These are phyloP conservation scores for Balearica regulorum DNA, from an alignment of 2,797 vertebrate species.

Conservation along the genomic window DNA sequence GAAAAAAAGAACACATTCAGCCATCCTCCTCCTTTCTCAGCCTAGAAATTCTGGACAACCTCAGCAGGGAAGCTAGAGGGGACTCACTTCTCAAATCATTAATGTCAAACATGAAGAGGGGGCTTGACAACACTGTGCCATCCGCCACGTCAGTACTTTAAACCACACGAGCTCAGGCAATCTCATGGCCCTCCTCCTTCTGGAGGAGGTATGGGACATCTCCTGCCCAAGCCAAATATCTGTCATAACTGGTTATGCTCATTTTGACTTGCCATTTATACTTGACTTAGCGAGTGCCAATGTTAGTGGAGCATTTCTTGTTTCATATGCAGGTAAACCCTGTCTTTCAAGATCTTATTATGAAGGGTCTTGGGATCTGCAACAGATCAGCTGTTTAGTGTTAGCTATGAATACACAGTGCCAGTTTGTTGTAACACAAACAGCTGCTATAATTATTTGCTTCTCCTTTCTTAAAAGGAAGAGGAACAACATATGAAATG, in stretches of 20 bases:
- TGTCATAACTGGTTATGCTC: background rate
- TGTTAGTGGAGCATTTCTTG: background rate
- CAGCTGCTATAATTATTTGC: constrained; percentile 63
- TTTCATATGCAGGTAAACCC: background rate
- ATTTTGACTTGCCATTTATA: background rate
- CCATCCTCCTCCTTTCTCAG: background rate
- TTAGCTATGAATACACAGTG: background rate
- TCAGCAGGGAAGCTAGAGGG: background rate
- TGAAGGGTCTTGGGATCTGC: constrained; percentile 27
- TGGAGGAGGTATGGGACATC: background rate
- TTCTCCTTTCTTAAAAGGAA: constrained; percentile 17
- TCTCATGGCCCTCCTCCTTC: background rate
- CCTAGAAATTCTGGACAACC: background rate
- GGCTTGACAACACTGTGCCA: background rate
- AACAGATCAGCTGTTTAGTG: constrained; percentile 40
- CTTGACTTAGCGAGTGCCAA: rapidly evolving
- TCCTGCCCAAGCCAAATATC: background rate
- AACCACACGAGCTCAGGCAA: background rate
- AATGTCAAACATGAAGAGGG: rapidly evolving
- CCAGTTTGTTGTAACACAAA: constrained; percentile 60
- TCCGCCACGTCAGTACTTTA: background rate
- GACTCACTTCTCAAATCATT: background rate
- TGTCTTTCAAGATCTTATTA: background rate
- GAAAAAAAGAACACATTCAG: background rate
- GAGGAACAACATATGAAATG: constrained; percentile 63